phyloP scores from a whole-genome alignment of 2,113 vertebrate genomes.

The Neopipo cinnamomea region DNA sequence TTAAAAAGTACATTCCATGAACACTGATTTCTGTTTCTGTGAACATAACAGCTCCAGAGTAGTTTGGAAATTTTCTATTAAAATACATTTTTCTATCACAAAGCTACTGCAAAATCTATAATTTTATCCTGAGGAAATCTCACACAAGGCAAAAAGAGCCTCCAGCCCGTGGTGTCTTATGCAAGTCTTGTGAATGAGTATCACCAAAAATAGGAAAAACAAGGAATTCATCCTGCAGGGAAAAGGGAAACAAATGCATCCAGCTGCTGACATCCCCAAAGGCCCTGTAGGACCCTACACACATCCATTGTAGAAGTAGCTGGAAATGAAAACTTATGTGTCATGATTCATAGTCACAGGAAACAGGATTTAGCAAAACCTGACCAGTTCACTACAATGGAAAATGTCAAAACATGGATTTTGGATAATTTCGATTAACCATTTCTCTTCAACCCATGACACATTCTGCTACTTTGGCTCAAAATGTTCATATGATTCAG shows the following conservation, averaged over 20 bases:
- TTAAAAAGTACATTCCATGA: background rate
- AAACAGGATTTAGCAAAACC: background rate
- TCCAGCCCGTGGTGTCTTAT: background rate
- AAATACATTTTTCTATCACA: background rate
- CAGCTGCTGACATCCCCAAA: background rate
- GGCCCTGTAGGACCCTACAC: background rate
- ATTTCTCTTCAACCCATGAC: background rate
- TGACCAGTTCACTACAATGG: background rate
- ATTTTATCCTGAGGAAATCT: background rate
- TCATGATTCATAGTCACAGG: background rate
- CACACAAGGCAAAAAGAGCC: background rate
- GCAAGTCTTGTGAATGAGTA: background rate
- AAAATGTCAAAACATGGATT: conserved; percentile 14
- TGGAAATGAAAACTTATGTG: background rate
- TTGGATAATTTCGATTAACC: background rate
- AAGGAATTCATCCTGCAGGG: background rate
- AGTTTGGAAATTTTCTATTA: background rate
- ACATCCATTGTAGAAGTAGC: background rate
- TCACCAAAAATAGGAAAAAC: background rate
- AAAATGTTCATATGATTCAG: background rate
- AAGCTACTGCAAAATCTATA: background rate
- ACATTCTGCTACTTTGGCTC: background rate
- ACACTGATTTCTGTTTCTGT: background rate
- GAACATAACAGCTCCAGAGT: background rate
- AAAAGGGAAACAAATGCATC: background rate